phyloP scores from a whole-genome alignment of 53 echinoderm and acorn worm species.

The Zoroaster sp. region DNA sequence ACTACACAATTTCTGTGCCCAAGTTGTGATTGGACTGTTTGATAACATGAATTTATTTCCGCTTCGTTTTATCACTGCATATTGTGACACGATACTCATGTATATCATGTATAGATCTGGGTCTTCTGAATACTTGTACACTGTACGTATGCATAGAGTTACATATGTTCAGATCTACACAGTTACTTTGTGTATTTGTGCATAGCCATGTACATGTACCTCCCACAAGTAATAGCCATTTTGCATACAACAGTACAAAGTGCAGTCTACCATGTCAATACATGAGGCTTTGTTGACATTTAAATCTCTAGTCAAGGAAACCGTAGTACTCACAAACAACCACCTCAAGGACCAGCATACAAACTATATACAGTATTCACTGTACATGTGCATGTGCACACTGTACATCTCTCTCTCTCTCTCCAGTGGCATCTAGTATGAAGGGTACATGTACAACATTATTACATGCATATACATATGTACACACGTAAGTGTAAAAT shows the following conservation, averaged over 20 bases:
- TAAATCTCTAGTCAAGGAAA: background rate
- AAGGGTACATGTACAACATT: too few relatives aligned
- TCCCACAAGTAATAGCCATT: background rate
- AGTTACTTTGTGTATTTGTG: background rate
- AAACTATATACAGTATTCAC: background rate
- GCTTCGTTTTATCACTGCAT: background rate
- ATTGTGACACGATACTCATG: background rate
- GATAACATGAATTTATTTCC: background rate
- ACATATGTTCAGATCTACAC: too few relatives aligned
- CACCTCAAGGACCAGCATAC: background rate
- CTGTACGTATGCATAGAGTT: background rate
- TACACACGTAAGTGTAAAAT: too few relatives aligned
- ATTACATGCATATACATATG: too few relatives aligned
- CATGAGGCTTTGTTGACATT: slow-evolving; percentile 10
- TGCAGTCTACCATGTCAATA: background rate
- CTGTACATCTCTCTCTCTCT: too few relatives aligned
- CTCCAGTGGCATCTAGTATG: too few relatives aligned
- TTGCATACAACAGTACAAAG: background rate
- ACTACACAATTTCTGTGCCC: background rate
- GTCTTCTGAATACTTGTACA: background rate
- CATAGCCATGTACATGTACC: background rate
- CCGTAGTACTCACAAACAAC: background rate
- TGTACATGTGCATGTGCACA: background rate
- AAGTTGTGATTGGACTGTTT: background rate
- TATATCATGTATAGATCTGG: background rate